Percentiles rank a stretch among this genome's conserved stretches.
Evolutionary conservation across 2,113 vertebrate genomes (phyloP).

Genomic region (Hyaena hyaena): DNA sequence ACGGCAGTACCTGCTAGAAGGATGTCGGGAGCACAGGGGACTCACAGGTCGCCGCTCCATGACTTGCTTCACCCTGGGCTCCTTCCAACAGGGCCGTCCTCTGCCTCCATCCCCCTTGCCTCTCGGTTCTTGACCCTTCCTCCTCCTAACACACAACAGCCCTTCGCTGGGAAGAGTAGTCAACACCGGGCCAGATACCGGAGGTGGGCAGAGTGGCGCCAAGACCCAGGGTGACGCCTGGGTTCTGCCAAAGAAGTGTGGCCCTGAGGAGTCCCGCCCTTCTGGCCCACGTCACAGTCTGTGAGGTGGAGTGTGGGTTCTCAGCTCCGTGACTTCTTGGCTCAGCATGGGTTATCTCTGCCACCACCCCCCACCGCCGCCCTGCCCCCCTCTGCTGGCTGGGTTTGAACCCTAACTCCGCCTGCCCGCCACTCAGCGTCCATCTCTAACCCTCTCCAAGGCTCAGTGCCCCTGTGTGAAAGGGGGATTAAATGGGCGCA

Average conservation of each 20-base stretch:
- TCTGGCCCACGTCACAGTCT: fast-evolving
- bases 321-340: background rate
- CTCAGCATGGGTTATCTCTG: background rate
- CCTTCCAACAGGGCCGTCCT: background rate
- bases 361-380: no score
- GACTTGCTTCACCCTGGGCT: conserved; percentile 66
- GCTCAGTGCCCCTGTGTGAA: background rate
- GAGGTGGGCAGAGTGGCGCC: background rate
- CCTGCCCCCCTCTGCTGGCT: background rate
- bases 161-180: background rate
- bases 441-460: background rate
- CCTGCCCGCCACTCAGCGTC: background rate
- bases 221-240: background rate
- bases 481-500: no score
- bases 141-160: background rate
- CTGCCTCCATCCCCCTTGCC: background rate
- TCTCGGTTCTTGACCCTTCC: background rate
- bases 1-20: background rate
- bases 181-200: background rate
- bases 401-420: background rate
- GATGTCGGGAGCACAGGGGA: background rate
- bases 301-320: background rate
- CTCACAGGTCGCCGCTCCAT: background rate
- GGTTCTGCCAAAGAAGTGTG: background rate
- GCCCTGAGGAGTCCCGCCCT: background rate